A percentile compares a stretch with the other conserved stretches of the same genome.
phyloP scores from a whole-genome alignment of 1,140 invertebrate species.

The Thaumatotibia leucotreta region DNA sequence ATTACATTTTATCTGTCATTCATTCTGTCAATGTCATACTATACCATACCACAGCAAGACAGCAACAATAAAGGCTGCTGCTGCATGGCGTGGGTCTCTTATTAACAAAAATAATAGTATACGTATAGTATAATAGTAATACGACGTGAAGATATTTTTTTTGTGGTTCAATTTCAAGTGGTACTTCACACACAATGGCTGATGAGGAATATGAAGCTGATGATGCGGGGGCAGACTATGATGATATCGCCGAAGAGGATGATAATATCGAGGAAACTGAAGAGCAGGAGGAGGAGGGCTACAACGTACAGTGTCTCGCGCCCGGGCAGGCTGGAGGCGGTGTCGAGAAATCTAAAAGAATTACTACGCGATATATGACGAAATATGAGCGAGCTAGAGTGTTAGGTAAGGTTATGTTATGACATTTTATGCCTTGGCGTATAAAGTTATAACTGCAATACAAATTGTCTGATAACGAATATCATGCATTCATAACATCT shows the following conservation, averaged over 20 bases:
- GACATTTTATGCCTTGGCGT: neutral
- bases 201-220: conserved; percentile 69
- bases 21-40: no score
- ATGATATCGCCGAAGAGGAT: conserved; percentile 68
- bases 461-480: no score
- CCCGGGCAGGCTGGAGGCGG: conserved; percentile 85
- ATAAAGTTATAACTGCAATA: no score
- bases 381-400: conserved; percentile 85
- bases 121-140: neutral
- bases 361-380: conserved; percentile 96
- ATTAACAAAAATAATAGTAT: no score
- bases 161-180: neutral
- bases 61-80: no score
- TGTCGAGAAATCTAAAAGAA: conserved; percentile 89
- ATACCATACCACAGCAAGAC: no score
- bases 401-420: conserved; percentile 44
- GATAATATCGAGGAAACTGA: conserved; percentile 65
- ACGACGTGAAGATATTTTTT: neutral
- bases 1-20: no score
- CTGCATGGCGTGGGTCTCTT: no score
- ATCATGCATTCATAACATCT: no score
- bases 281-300: conserved; percentile 80
- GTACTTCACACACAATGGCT: conserved; percentile 38
- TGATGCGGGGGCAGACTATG: conserved; percentile 63
- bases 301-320: conserved; percentile 83